Conservation (phyloP, 1,140 invertebrate species). For the Bombus waltoni region DNA sequence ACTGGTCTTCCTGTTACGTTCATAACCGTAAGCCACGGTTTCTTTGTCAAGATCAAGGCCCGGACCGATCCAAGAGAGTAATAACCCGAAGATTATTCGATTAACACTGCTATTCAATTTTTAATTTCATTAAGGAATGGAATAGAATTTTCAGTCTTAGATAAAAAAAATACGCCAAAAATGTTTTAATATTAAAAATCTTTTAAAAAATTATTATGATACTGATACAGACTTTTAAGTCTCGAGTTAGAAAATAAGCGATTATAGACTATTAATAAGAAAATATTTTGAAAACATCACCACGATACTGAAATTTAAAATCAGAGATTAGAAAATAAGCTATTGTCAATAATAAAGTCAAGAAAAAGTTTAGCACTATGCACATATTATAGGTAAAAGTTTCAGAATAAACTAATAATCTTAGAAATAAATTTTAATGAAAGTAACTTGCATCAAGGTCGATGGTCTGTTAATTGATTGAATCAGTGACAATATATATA, state of each 20-base stretch:
- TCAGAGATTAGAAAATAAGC: no score
- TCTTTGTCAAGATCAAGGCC: conserved; percentile 39
- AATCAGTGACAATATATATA: not conserved
- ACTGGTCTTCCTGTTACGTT: not conserved
- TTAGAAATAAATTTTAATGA: not conserved
- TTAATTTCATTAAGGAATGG: not conserved
- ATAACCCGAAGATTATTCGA: not conserved
- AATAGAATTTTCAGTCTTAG: not conserved
- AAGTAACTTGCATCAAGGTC: not conserved
- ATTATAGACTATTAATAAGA: no score
- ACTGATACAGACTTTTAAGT: no score
- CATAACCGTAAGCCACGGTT: not conserved
- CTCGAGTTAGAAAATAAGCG: no score
- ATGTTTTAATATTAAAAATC: no score
- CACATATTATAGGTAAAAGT: no score
- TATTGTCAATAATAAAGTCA: no score
- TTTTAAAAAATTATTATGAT: no score
- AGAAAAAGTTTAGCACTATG: no score
- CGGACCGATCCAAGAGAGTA: not conserved
- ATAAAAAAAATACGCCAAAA: not conserved
- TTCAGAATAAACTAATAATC: not conserved
- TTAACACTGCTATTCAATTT: not conserved
- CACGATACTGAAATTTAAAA: no score
- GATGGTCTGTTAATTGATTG: not conserved
- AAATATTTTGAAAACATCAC: no score